phyloP scores from a whole-genome alignment of 2,888 invertebrate species.

The Poecilus cupreus region DNA sequence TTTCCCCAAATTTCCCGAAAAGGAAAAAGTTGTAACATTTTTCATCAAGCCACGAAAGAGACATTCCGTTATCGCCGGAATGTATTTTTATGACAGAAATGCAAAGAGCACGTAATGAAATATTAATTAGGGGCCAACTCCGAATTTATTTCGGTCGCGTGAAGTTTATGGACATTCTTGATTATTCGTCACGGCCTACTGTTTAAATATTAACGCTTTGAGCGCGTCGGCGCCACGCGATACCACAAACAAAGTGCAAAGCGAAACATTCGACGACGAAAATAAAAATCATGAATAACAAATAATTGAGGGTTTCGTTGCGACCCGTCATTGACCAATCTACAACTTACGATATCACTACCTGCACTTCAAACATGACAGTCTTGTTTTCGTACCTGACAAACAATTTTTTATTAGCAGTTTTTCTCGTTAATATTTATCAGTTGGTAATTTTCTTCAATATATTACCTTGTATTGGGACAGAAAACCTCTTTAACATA shows the following conservation, averaged over 20 bases:
- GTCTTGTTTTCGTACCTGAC: not conserved
- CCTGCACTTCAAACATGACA: not conserved
- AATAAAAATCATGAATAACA: constrained; percentile 1
- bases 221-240: constrained; percentile 29
- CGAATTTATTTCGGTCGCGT: constrained; percentile 36
- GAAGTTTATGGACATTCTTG: constrained; percentile 49
- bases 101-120: constrained; percentile 46
- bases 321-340: not conserved
- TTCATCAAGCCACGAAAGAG: constrained; percentile 26
- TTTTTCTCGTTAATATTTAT: not conserved
- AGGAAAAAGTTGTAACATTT: constrained; percentile 6
- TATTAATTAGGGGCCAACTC: constrained; percentile 46
- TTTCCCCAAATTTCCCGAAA: constrained; percentile 27
- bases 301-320: not conserved
- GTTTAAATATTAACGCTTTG: constrained; percentile 45
- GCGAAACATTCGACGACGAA: not conserved
- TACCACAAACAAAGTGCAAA: not conserved
- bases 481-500: too few species aligned
- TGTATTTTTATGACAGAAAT: constrained; percentile 36
- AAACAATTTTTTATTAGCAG: not conserved
- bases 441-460: not conserved
- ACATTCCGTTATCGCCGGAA: constrained; percentile 43
- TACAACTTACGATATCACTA: not conserved
- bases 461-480: not conserved
- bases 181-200: constrained; percentile 51